A percentile compares a stretch with the other conserved stretches of the same genome.
phyloP scores from a whole-genome alignment of 2,797 vertebrate species.

The Enteromius argenteus region DNA sequence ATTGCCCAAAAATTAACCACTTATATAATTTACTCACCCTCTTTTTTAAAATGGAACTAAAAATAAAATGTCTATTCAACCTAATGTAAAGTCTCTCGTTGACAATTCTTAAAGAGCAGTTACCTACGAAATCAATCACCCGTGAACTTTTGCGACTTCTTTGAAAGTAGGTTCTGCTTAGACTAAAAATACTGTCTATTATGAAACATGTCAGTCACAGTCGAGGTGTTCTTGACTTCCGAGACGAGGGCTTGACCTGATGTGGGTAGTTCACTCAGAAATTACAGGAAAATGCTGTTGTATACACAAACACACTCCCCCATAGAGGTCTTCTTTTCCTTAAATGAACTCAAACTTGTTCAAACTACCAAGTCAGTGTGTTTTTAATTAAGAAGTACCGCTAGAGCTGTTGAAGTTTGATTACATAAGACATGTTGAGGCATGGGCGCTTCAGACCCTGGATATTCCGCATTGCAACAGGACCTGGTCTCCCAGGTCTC shows the following conservation, averaged over 20 bases:
- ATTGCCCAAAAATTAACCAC: neutral
- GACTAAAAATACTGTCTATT: slow-evolving; percentile 46
- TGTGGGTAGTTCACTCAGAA: neutral
- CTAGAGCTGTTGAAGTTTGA: neutral
- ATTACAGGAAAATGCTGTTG: neutral
- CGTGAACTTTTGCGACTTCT: slow-evolving; percentile 15
- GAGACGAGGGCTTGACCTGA: slow-evolving; percentile 25
- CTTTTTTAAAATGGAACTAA: neutral
- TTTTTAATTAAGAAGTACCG: slow-evolving; percentile 2
- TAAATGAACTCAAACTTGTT: neutral
- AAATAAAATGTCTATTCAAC: neutral
- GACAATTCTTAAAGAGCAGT: neutral
- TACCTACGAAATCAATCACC: neutral
- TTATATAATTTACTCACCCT: neutral
- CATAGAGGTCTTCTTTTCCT: neutral
- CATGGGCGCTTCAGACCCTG: slow-evolving; percentile 35
- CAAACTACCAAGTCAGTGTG: neutral
- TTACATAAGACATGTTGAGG: slow-evolving; percentile 22
- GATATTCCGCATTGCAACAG: slow-evolving; percentile 65
- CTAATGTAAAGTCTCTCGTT: neutral
- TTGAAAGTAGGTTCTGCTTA: neutral
- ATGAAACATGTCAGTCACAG: slow-evolving; percentile 35
- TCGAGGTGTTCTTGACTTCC: slow-evolving; percentile 33
- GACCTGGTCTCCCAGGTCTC: slow-evolving; percentile 60
- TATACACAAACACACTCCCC: slow-evolving; percentile 17